Base-by-base conservation (phyloP, 92 coral and sea anemone genomes). In the Siderastrea siderea region DNA sequence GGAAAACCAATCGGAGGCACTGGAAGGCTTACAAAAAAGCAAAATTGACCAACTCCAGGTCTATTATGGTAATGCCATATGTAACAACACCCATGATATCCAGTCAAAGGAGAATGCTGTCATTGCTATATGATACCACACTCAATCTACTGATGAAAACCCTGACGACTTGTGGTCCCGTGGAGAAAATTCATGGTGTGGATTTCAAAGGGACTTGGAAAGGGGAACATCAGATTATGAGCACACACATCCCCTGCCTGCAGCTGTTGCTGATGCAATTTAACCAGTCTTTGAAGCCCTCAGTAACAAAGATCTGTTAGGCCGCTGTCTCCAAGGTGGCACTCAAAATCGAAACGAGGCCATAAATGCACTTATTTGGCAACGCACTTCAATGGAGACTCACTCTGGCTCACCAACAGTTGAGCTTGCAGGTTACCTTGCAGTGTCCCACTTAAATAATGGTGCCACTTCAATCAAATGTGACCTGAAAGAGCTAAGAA, bases 41-140 rank as follows among this genome's bases (percentile, higher is more conserved):
- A n/a, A n/a, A n/a, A 63, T 90, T 60, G 91, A 88, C 63, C 78
- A 69, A 11, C 52, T 90, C 17, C 93, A 90, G 38, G 86, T 84
- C 26, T 85, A 90, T 74, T 90, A 90, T 85, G 90, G 90, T 51
- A 90, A 80, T 51, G 93, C 87, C 19, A 85, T 85, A 47, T 85
- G 93, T 38, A 49, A 74, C 63, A 90, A 67, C 63, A 90, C 69
- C 10, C 77, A 85, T 58, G n/a, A n/a, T n/a, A n/a, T n/a, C n/a
- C n/a, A n/a, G n/a, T n/a, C n/a, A n/a, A n/a, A n/a, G n/a, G n/a
- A 26, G 59, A 55, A 73, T 80, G 88, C 91, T 46, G 87, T 90
- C 49, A 79, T 79, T 87, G 90, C 93, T 4, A 90, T 90, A 13
- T 85, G 90, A 90, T 68, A 85, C 64, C 90, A 90, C 74, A 79